Evolutionary conservation across 2,888 invertebrate species (phyloP), one percentile per base, ranked within the genome.

Genomic region (Zele albiditarsus): DNA sequence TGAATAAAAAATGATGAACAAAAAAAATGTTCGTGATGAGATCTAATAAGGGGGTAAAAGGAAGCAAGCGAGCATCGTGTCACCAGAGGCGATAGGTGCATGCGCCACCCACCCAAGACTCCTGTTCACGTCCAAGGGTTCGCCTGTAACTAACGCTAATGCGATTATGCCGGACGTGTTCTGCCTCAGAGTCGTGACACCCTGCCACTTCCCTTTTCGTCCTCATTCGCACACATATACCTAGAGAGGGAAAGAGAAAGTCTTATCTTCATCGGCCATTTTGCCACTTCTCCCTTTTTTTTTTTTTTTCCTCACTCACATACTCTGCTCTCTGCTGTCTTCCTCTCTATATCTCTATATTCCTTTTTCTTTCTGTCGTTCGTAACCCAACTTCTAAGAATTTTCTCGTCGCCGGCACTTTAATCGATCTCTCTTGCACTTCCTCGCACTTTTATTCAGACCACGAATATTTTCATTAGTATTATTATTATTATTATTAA

Each of bases 71-170:
- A 70, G 23, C 69, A 69, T 69, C 33, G 58, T 20, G 58, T 70
- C 70, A 70, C 33, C 42, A 38, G 38, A 60, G 69, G 70, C 60
- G 70, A 38, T 70, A 58, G 58, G 38, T 58, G 60, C 16, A 60
- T 60, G 33, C 20, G 28, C 49, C 14, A 27, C 28, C n/a, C 49
- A 71, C 63, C 73, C 75, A 71, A 72, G 69, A 75, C 66, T 71
- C 46, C 46, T 31, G 72, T 74, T 76, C 76, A 75, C 75, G 78
- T 77, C 75, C 78, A 46, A 68, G 57, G 28, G 60, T 58, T 42
- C 71, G 53, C 49, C 71, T 77, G 77, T 77, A 80, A 80, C 79
- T 79, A 80, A 79, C 69, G 76, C 80, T 81, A 81, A 81, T 79
- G 76, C 77, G 77, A 80, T 81, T 81, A 80, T 42, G 27, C 71